These are phyloP conservation scores for Gambusia holbrooki DNA, from an alignment of 2,113 vertebrate species.

Conservation along the genomic window DNA sequence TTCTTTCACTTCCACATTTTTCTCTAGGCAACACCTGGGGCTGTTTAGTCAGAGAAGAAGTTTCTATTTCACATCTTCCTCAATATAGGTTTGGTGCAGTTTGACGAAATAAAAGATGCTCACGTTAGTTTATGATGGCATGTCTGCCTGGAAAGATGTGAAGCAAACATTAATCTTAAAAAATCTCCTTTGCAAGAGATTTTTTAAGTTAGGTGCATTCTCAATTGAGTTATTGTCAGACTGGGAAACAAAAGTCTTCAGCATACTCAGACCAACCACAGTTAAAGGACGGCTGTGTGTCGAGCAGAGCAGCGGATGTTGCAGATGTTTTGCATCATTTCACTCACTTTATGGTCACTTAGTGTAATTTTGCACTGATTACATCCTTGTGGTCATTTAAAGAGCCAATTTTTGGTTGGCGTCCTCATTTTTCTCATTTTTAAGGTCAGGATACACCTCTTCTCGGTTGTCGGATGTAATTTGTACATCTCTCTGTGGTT, in stretches of 20 bases:
- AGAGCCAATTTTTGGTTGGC: neutral
- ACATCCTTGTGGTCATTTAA: neutral
- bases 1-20: neutral
- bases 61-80: neutral
- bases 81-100: too few species aligned
- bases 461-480: neutral
- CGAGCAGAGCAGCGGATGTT: neutral
- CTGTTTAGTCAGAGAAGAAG: neutral
- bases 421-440: neutral
- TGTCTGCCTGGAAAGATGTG: neutral
- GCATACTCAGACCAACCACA: neutral
- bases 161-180: neutral
- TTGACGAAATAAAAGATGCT: neutral
- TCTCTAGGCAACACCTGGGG: neutral
- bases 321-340: neutral
- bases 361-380: neutral
- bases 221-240: neutral
- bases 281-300: neutral
- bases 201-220: neutral
- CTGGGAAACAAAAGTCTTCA: neutral
- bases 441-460: neutral
- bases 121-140: neutral
- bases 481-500: neutral
- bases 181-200: neutral
- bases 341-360: neutral